Conservation (phyloP, 2,888 invertebrate species). For the Drosophila tanythrix region DNA sequence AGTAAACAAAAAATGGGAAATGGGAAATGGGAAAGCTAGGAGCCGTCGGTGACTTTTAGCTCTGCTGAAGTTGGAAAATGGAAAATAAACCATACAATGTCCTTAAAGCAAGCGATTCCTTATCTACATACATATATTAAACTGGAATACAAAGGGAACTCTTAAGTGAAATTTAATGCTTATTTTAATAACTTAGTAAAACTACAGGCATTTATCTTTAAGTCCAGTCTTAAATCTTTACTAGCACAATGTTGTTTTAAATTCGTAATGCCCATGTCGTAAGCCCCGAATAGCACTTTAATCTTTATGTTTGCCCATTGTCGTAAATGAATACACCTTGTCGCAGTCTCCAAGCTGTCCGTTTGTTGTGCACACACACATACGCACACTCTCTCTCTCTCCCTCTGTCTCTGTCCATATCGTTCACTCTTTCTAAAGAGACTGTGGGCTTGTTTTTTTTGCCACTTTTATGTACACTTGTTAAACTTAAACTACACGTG, state of each 20-base stretch:
- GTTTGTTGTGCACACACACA: conserved; percentile 30
- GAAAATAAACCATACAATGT: not conserved
- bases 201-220: conserved; percentile 5
- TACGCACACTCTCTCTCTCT: not conserved
- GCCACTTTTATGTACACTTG: conserved; percentile 69
- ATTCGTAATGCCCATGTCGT: conserved; percentile 43
- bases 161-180: conserved; percentile 7
- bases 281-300: conserved; percentile 49
- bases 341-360: conserved; percentile 44
- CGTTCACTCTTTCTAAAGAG: not conserved
- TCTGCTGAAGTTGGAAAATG: no score
- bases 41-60: not conserved
- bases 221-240: conserved; percentile 40
- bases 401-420: not conserved
- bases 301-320: conserved; percentile 62
- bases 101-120: not conserved
- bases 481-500: conserved; percentile 48
- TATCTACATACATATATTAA: not conserved
- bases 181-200: conserved; percentile 2
- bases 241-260: conserved; percentile 48
- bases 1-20: not conserved
- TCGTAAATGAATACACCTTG: conserved; percentile 56
- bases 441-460: conserved; percentile 46
- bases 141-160: not conserved
- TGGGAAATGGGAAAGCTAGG: not conserved